Evolutionary conservation across 2,797 vertebrate species (phyloP), one percentile per base, ranked within the genome.

Genomic region (Pseudochaenichthys georgianus): DNA sequence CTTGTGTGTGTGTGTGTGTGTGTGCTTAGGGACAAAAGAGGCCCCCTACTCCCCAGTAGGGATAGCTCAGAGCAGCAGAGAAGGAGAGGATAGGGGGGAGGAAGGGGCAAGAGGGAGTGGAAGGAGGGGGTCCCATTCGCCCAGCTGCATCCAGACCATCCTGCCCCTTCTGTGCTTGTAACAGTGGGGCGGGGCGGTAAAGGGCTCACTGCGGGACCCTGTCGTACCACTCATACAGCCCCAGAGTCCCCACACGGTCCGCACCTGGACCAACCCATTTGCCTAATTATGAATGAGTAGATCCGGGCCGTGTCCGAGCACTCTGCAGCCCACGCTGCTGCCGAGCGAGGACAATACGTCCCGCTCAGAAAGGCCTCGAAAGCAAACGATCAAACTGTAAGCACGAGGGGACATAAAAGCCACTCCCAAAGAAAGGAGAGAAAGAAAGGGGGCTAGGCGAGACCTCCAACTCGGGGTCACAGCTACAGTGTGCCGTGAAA

Each of bases 201-300:
- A 69, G 71, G 71, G 81, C 77, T 88, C 87, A 43, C 89, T 28
- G 75, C 76, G 28, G 81, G 87, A 82, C 68, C 78, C 85, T 19
- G 60, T 80, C 69, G 13, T 60, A 57, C 75, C 77, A 76, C 75
- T 64, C 68, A 59, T 2, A 61, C 83, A 70, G 78, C 82, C 70
- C 82, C 77, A 79, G 75, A 81, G 77, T 73, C 87, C 62, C 83
- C 82, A 73, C 88, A 90, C 84, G 83, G 89, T 89, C 87, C 89
- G 93, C 95, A 95, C 94, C 95, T 95, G 94, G 94, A 93, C 91
- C 90, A 28, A 63, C 78, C 90, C 88, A 93, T 94, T 92, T 95
- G 89, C 92, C 91, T 94, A 93, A 94, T 95, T 94, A 88, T 92
- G 79, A 92, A 92, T 92, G 90, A 86, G 88, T 54, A 75, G 86